Base-by-base conservation (phyloP, 2,888 invertebrate species). In the Ormyrus labotus region DNA sequence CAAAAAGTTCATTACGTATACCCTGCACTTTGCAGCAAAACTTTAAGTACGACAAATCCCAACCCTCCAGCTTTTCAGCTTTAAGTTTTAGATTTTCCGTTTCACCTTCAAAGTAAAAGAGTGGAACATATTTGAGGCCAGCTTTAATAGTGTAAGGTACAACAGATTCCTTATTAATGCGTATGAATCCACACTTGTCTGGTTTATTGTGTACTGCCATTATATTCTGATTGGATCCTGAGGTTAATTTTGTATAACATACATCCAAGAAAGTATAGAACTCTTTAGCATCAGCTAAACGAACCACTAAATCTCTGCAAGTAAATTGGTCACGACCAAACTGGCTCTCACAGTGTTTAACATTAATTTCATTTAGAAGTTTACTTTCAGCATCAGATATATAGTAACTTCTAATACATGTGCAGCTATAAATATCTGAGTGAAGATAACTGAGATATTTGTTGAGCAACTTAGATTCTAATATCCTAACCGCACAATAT, bases 11-110 rank as follows among this genome's bases (percentile, higher is more conserved):
- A 88, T 97, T 97, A 84, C 97, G 92, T 85, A 97, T 97, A 72
- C 97, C 97, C 91, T 97, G 97, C 84, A 98, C 97, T 92, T 97
- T 97, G 91, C 97, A 97, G 91, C 97, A 97, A 91, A 98, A 97
- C 91, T 97, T 97, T 83, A 98, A 92, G 91, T 98, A 98, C 0
- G 97, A 96, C 84, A 97, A 92, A 91, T 97, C 97, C 98, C 97
- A 98, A 81, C 97, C 97, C 88, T 96, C 96, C 57, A 97, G 91
- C 90, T 96, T 95, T 87, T 96, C 96, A 2, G 97, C 96, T 89
- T 97, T 96, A 82, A 95, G 93, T 89, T 96, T 96, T 53, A 97
- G 92, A 92, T 96, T 96, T 90, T 97, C 97, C n/a, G 96, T 97
- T 92, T 96, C 96, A 84, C 97, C 97, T 91, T 96, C 96, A 87